A percentile compares a stretch with the other conserved stretches of the same genome.
Conservation (phyloP, 1,140 invertebrate species). For the Cylas formicarius region DNA sequence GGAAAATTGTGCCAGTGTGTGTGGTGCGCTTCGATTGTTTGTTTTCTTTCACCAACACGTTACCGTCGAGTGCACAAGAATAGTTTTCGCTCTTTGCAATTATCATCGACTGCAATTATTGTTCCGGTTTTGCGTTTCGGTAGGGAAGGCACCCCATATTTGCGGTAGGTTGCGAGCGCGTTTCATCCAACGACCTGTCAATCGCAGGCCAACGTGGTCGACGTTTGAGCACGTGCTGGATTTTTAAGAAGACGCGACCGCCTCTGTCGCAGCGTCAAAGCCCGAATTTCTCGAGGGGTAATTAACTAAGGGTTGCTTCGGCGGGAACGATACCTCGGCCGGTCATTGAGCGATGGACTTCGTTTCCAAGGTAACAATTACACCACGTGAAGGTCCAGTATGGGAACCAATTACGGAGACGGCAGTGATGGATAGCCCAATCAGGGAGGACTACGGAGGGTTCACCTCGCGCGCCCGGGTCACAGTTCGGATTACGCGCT, state of each 20-base stretch:
- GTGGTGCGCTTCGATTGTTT: too few species aligned
- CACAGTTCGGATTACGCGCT: conserved; percentile 28
- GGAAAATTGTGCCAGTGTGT: too few species aligned
- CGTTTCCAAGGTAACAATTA: conserved; percentile 40
- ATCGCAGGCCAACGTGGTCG: conserved; percentile 18
- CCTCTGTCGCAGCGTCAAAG: conserved; percentile 3
- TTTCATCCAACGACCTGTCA: conserved; percentile 26
- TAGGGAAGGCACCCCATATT: conserved; percentile 13
- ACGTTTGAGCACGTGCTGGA: conserved; percentile 31
- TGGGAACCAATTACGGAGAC: conserved; percentile 39
- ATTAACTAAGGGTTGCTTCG: conserved; percentile 27
- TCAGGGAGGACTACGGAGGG: conserved; percentile 27
- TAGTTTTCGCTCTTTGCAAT: too few species aligned
- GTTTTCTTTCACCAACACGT: too few species aligned
- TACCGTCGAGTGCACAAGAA: too few species aligned
- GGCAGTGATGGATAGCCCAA: conserved; percentile 38
- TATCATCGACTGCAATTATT: too few species aligned
- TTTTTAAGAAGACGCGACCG: conserved; percentile 5
- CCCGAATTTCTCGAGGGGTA: conserved; percentile 7
- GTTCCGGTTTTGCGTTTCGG: too few species aligned
- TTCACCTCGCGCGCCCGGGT: conserved; percentile 31
- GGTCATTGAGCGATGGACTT: conserved; percentile 28
- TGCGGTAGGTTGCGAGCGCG: conserved; percentile 24
- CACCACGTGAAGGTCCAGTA: conserved; percentile 31
- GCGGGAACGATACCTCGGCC: conserved; percentile 27